Evolutionary conservation across 2,797 vertebrate genomes (phyloP).

Genomic region (Enteromius unitaeniatus): DNA sequence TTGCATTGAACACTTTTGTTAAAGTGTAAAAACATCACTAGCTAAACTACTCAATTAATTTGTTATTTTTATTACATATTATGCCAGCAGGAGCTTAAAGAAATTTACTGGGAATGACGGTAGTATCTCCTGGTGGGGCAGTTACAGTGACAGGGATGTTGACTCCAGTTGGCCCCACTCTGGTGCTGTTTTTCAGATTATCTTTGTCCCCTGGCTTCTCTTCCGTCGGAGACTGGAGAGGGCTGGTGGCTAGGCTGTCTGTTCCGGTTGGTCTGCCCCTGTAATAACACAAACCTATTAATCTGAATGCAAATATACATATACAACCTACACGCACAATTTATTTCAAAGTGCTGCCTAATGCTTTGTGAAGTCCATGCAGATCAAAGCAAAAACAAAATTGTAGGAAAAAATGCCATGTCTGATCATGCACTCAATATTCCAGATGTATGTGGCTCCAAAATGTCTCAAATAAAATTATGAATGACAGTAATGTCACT

Average conservation of each 20-base stretch:
- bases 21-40: neutral
- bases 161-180: constrained; percentile 82
- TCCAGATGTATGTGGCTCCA: neutral
- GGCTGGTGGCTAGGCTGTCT: constrained; percentile 65
- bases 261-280: constrained; percentile 84
- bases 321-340: neutral
- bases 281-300: constrained; percentile 43
- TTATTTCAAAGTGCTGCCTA: constrained; percentile 1
- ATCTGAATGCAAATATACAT: constrained; percentile 57
- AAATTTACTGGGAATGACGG: constrained; percentile 85
- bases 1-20: neutral
- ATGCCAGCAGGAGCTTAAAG: neutral
- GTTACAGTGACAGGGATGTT: constrained; percentile 89
- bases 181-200: constrained; percentile 92
- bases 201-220: constrained; percentile 94
- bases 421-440: constrained; percentile 15
- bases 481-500: neutral
- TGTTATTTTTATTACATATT: neutral
- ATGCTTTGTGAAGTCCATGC: neutral
- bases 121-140: constrained; percentile 85
- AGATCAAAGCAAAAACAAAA: constrained; percentile 8
- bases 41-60: neutral
- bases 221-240: constrained; percentile 73
- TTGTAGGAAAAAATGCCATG: neutral
- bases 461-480: neutral